Base-by-base conservation (phyloP, 2,113 vertebrate genomes). In the Ursus arctos region DNA sequence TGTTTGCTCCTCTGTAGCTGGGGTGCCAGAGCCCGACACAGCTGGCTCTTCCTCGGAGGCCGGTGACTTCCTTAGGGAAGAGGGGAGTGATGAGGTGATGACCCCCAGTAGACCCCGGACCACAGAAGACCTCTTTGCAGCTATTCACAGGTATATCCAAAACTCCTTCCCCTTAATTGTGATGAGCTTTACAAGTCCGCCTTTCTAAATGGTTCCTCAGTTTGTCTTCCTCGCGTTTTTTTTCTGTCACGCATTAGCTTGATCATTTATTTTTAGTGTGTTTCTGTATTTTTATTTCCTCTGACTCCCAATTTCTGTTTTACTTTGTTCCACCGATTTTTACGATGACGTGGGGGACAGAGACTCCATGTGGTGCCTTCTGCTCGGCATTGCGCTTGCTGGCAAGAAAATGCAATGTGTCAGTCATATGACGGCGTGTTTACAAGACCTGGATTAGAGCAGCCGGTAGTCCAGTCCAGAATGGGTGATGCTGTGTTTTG, bases 71-170 rank as follows among this genome's bases (percentile, higher is more conserved):
- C 95, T 97, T 90, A 99, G 98, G 98, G 98, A 98, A 59, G 98
- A 99, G 7, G 97, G 97, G 21, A 72, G 72, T 3, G 98, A 99
- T 2, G 99, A 98, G 91, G 98, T 99, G 99, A 99, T 99, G 98
- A 99, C 99, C 91, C 99, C 99, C 87, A 99, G 99, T 0, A 99
- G 99, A 97, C 99, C 99, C 79, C 99, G 99, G 94, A 99, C 99
- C 94, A 99, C 99, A 0, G 99, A 99, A 98, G 99, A 99, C 99
- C 99, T 99, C 77, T 99, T 99, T 83, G 99, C 99, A 72, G 99
- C 98, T 92, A 99, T 99, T 98, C 99, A 99, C 99, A 99, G 99
- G 99, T 99, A 99, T 67, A 99, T 67, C 67, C 49, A 14, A 67
- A 91, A 16, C 31, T 11, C 40, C n/a, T 72, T 65, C 40, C 16